Conservation (phyloP, 2,797 vertebrate genomes). For the Brotula barbata region DNA sequence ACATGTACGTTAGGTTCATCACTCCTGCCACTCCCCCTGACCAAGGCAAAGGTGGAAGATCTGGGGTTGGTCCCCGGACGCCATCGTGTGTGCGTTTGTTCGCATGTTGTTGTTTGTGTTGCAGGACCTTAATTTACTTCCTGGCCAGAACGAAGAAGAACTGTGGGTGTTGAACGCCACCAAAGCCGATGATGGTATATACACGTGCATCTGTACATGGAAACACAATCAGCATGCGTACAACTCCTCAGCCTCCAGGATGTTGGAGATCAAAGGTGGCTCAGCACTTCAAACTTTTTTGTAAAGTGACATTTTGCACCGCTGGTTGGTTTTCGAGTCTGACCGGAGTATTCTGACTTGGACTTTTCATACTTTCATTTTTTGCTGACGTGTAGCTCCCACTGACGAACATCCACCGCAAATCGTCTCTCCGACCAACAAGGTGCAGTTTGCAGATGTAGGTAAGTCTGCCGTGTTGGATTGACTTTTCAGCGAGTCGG, state of each 20-base stretch:
- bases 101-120: not conserved
- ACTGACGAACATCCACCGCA: fast-evolving
- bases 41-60: no score
- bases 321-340: no score
- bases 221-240: slow-evolving; percentile 57
- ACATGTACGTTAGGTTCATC: no score
- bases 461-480: no score
- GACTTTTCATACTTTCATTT: no score
- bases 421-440: slow-evolving; percentile 31
- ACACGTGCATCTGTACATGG: slow-evolving; percentile 79
- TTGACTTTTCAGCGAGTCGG: no score
- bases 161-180: slow-evolving; percentile 21
- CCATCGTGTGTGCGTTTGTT: no score
- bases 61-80: no score
- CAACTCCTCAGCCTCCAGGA: slow-evolving; percentile 70
- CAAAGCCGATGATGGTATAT: slow-evolving; percentile 60
- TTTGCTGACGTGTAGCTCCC: not conserved
- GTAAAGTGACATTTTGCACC: no score
- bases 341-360: no score
- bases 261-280: slow-evolving; percentile 61
- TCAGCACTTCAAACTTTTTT: not conserved
- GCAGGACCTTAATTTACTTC: slow-evolving; percentile 38
- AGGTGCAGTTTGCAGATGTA: slow-evolving; percentile 33
- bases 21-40: no score
- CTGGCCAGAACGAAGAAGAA: fast-evolving